These are phyloP conservation scores for Menura novaehollandiae DNA, from an alignment of 2,113 vertebrate genomes.

Conservation along the genomic window DNA sequence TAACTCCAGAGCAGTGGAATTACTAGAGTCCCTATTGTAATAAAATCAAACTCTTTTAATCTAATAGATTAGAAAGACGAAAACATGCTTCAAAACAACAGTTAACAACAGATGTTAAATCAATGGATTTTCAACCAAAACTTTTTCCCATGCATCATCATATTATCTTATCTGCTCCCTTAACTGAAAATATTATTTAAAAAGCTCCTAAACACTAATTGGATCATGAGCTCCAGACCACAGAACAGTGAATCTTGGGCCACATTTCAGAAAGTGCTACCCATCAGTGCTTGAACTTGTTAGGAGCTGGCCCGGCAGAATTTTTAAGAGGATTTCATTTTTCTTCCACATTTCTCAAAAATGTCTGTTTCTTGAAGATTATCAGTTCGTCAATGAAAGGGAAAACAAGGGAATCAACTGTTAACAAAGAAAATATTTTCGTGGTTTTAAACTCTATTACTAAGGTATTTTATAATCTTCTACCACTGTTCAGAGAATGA, in stretches of 20 bases:
- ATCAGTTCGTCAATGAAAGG: not conserved
- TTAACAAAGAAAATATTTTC: not conserved
- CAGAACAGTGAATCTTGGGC: not conserved
- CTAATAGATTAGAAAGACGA: not conserved
- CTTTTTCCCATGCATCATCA: not conserved
- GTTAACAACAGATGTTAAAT: not conserved
- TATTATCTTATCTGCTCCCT: not conserved
- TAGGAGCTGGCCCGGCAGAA: not conserved
- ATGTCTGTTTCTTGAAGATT: not conserved
- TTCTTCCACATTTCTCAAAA: not conserved
- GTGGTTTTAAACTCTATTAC: not conserved
- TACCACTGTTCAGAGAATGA: not conserved
- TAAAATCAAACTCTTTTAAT: not conserved
- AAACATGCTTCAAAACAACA: not conserved
- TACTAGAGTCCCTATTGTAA: not conserved
- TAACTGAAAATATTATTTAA: not conserved
- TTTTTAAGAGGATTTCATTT: not conserved
- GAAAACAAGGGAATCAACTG: not conserved
- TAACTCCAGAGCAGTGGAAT: not conserved
- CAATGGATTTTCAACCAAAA: not conserved
- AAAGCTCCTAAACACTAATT: not conserved
- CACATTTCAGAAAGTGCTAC: not conserved
- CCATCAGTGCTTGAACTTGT: not conserved
- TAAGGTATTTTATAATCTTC: not conserved
- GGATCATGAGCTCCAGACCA: not conserved